Conservation (phyloP, 2,113 vertebrate genomes). For the Oplegnathus fasciatus region DNA sequence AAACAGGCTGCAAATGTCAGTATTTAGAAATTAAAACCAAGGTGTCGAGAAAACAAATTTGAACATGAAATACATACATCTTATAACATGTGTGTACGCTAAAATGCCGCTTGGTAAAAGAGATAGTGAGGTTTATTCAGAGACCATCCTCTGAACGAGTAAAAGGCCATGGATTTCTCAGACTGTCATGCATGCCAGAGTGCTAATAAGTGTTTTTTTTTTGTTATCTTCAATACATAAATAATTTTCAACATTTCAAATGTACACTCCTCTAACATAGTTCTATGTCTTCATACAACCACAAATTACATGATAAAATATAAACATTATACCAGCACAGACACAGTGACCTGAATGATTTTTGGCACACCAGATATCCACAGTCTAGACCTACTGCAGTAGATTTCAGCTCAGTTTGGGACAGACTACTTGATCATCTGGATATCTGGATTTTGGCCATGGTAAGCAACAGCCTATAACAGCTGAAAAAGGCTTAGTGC, state of each 20-base stretch:
- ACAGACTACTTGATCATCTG: conserved; percentile 28
- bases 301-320: conserved; percentile 70
- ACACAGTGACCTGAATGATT: conserved; percentile 82
- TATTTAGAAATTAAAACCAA: conserved; percentile 45
- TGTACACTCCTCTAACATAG: conserved; percentile 67
- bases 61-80: conserved; percentile 42
- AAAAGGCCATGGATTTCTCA: conserved; percentile 71
- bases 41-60: conserved; percentile 25
- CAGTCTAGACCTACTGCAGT: conserved; percentile 30
- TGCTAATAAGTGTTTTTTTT: conserved; percentile 28
- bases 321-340: conserved; percentile 70
- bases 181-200: conserved; percentile 64
- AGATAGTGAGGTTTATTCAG: conserved; percentile 67
- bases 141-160: conserved; percentile 58
- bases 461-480: conserved; percentile 80
- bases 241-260: conserved; percentile 66
- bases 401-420: conserved; percentile 43
- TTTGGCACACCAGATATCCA: conserved; percentile 79
- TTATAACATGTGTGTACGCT: conserved; percentile 34
- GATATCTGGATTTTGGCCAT: conserved; percentile 75
- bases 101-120: conserved; percentile 54
- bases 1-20: conserved; percentile 35
- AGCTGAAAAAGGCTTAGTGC: conserved; percentile 80
- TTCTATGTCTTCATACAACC: conserved; percentile 70
- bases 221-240: conserved; percentile 64